These are phyloP conservation scores for Parazoanthus swiftii DNA, from an alignment of 92 coral and sea anemone species.

Conservation along the genomic window DNA sequence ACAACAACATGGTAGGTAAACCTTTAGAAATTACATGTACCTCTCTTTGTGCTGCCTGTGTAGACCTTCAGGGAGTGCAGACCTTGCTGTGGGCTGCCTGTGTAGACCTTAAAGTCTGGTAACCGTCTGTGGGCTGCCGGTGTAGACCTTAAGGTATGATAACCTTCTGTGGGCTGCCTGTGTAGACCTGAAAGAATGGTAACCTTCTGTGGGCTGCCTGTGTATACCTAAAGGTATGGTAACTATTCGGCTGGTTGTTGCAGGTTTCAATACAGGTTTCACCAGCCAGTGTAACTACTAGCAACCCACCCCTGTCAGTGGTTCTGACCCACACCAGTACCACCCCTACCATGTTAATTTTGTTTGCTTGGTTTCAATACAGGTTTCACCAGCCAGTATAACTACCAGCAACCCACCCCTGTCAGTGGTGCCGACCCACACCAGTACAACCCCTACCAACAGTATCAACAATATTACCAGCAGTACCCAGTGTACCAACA, in stretches of 20 bases:
- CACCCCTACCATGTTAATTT: conserved; percentile 37
- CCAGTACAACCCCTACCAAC: conserved; percentile 54
- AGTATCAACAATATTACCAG: conserved; percentile 64
- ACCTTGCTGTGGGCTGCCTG: neutral
- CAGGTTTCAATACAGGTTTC: conserved; percentile 19
- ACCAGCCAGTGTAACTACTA: conserved; percentile 32
- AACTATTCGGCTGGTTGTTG: no score
- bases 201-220: neutral
- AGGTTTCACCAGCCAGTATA: conserved; percentile 24
- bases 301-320: conserved; percentile 41
- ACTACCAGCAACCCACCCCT: conserved; percentile 49
- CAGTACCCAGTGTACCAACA: conserved; percentile 60
- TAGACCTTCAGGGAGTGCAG: neutral
- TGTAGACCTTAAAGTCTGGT: no score
- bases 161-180: neutral
- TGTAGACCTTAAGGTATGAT: neutral
- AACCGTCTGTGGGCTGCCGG: neutral
- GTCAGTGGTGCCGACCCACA: conserved; percentile 33
- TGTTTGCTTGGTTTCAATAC: neutral
- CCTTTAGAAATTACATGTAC: neutral
- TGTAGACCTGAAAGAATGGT: neutral
- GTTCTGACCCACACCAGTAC: conserved; percentile 42
- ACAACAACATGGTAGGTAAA: conserved; percentile 46
- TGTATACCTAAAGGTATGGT: neutral
- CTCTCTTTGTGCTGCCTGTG: neutral